phyloP scores from a whole-genome alignment of 1,140 invertebrate species.

The Augochlora pura region DNA sequence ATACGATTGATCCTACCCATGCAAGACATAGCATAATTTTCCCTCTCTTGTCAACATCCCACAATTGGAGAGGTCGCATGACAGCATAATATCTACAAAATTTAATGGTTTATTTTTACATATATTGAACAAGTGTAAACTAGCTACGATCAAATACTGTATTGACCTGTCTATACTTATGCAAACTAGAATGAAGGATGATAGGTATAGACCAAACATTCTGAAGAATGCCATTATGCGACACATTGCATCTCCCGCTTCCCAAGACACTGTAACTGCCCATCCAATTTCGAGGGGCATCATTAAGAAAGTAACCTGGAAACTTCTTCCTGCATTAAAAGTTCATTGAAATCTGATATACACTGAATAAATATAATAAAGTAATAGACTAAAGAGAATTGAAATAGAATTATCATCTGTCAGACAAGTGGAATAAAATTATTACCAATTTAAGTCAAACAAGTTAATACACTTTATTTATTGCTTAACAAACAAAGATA shows the following conservation, averaged over 20 bases:
- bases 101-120: background rate
- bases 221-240: slow-evolving; percentile 91
- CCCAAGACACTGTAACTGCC: slow-evolving; percentile 91
- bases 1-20: slow-evolving; percentile 89
- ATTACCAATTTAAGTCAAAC: too few relatives aligned
- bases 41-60: slow-evolving; percentile 85
- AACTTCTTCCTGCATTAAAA: slow-evolving; percentile 12
- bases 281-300: slow-evolving; percentile 95
- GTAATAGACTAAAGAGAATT: background rate
- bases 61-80: slow-evolving; percentile 87
- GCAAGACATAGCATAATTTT: slow-evolving; percentile 87
- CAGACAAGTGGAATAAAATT: too few relatives aligned
- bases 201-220: slow-evolving; percentile 92
- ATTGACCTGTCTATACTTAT: slow-evolving; percentile 90
- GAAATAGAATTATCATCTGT: background rate
- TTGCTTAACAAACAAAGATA: too few relatives aligned
- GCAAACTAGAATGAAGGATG: slow-evolving; percentile 92
- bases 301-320: slow-evolving; percentile 92
- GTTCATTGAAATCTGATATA: background rate
- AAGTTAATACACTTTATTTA: too few relatives aligned
- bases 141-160: slow-evolving; percentile 68
- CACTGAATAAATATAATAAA: background rate
- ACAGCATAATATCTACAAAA: slow-evolving; percentile 91
- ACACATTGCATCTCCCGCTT: slow-evolving; percentile 89
- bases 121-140: background rate